Evolutionary conservation across 2,888 invertebrate genomes (phyloP).

Genomic region (Ormyrus nitidulus): DNA sequence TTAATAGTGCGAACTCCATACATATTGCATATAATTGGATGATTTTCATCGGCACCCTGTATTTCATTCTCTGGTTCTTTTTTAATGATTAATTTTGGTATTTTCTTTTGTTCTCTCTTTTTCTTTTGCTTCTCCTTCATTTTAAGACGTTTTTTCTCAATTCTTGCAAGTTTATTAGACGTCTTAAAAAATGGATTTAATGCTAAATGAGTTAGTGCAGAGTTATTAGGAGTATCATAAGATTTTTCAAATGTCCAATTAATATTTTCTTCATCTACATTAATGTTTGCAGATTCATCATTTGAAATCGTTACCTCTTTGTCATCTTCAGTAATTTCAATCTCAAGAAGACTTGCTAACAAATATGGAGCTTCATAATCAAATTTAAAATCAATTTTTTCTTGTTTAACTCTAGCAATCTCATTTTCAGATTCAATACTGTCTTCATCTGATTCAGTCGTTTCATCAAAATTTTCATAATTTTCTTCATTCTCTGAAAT

Average conservation of each 20-base stretch:
- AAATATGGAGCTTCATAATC: slow-evolving; percentile 21
- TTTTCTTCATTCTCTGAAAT: slow-evolving; percentile 14
- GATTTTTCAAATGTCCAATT: slow-evolving; percentile 46
- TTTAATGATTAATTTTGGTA: slow-evolving; percentile 14
- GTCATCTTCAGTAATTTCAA: slow-evolving; percentile 47
- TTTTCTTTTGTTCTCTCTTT: not conserved
- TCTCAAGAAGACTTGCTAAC: slow-evolving; percentile 35
- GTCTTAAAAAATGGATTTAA: slow-evolving; percentile 23
- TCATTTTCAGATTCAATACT: not conserved
- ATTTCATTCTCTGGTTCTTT: not conserved
- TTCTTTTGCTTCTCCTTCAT: not conserved
- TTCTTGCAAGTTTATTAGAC: slow-evolving; percentile 6
- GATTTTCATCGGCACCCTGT: not conserved
- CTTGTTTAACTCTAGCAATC: not conserved
- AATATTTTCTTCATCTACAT: slow-evolving; percentile 9
- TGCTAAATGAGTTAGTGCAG: slow-evolving; percentile 11
- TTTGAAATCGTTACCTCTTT: not conserved
- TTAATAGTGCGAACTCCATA: slow-evolving; percentile 63
- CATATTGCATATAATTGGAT: slow-evolving; percentile 60
- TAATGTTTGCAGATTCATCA: not conserved
- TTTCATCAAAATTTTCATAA: too few species aligned
- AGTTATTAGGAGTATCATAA: not conserved
- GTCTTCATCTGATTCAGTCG: not conserved
- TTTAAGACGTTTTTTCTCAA: slow-evolving; percentile 4
- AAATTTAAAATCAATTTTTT: slow-evolving; percentile 8